These are phyloP conservation scores for Dissostichus mawsoni DNA, from an alignment of 2,113 vertebrate species.

Conservation along the genomic window DNA sequence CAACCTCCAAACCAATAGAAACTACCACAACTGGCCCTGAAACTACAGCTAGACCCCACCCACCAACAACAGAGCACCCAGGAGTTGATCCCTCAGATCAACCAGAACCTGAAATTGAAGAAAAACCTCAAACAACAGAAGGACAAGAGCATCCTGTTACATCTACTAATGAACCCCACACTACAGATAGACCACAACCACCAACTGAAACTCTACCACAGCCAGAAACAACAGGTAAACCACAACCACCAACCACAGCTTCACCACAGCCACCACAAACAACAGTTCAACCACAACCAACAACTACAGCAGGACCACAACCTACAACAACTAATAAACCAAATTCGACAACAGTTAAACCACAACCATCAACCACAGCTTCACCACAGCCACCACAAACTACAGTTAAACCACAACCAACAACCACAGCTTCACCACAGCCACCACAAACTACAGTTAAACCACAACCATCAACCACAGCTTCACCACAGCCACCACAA, in stretches of 20 bases:
- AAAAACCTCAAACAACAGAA: neutral
- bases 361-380: too few relatives aligned
- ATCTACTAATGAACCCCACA: neutral
- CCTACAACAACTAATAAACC: too few relatives aligned
- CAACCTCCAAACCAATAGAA: conserved; percentile 21
- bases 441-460: too few relatives aligned
- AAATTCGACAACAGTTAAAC: too few relatives aligned
- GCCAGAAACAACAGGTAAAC: neutral
- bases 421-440: too few relatives aligned
- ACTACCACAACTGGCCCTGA: neutral
- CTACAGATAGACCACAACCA: neutral
- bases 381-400: too few relatives aligned
- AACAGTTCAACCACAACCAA: neutral
- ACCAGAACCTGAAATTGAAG: neutral
- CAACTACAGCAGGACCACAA: conserved; percentile 3
- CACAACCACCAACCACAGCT: neutral
- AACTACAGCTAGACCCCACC: neutral
- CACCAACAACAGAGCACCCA: neutral
- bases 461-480: too few relatives aligned
- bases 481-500: too few relatives aligned
- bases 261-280: neutral
- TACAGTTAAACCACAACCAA: too few relatives aligned
- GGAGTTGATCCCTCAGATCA: neutral
- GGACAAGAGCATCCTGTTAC: neutral
- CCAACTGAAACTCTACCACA: neutral